These are phyloP conservation scores for Oncorhynchus nerka DNA, from an alignment of 2,113 vertebrate genomes.

Conservation along the genomic window DNA sequence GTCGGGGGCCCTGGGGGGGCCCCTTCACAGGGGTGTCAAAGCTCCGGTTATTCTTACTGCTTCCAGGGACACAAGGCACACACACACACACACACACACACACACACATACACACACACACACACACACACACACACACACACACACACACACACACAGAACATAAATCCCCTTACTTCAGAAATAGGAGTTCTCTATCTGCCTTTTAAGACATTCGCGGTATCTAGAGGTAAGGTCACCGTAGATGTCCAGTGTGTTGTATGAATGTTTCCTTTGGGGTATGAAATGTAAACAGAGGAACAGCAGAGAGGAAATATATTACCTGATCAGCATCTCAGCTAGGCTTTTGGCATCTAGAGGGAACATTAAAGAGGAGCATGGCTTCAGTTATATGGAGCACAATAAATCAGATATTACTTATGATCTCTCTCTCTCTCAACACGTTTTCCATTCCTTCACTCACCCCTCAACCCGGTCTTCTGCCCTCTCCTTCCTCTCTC, in stretches of 20 bases:
- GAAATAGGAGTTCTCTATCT: too few species aligned
- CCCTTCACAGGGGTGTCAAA: slow-evolving; percentile 99
- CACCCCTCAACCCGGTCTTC: neutral
- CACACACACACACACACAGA: neutral
- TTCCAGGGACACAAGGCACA: slow-evolving; percentile 60
- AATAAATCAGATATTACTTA: neutral
- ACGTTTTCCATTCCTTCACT: too few species aligned
- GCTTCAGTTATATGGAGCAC: neutral
- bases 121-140: too few species aligned
- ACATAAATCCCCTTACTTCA: neutral
- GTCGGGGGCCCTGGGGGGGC: slow-evolving; percentile 90
- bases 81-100: slow-evolving; percentile 15
- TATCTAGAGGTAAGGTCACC: neutral
- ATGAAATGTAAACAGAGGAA: neutral
- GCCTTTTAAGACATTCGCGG: too few species aligned
- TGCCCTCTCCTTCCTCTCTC: too few species aligned
- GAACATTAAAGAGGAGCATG: slow-evolving; percentile 11
- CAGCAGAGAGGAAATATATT: slow-evolving; percentile 22
- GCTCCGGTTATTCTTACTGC: slow-evolving; percentile 97
- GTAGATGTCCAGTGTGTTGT: too few species aligned
- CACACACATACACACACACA: too few species aligned
- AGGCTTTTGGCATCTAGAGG: slow-evolving; percentile 93
- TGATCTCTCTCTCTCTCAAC: too few species aligned
- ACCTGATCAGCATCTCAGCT: slow-evolving; percentile 99
- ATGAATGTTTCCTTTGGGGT: too few species aligned